A percentile compares a stretch with the other conserved stretches of the same genome.
phyloP scores from a whole-genome alignment of 1,140 invertebrate species.

The Leucophenga varia region DNA sequence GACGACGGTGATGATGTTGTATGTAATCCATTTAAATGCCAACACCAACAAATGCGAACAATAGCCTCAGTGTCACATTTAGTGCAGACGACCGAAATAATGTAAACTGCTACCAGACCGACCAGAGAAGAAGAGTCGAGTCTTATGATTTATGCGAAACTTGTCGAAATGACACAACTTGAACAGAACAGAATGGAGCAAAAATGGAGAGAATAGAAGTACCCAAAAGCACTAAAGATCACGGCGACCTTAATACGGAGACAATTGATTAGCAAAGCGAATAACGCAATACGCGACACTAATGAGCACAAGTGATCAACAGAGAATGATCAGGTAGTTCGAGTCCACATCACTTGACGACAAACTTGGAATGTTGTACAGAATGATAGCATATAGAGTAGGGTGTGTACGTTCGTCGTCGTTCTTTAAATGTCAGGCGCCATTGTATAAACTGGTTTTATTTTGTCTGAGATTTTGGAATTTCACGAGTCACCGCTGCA shows the following conservation, averaged over 20 bases:
- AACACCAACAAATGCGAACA: conserved; percentile 44
- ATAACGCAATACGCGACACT: conserved; percentile 30
- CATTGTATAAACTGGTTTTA: conserved; percentile 12
- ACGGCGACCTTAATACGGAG: conserved; percentile 45
- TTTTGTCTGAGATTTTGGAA: too few relatives aligned
- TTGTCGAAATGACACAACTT: conserved; percentile 16
- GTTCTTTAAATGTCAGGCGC: too few relatives aligned
- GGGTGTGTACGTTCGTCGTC: too few relatives aligned
- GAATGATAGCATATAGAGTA: too few relatives aligned
- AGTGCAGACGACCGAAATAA: conserved; percentile 29
- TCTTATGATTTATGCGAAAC: conserved; percentile 42
- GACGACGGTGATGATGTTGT: too few relatives aligned
- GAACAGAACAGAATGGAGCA: background rate
- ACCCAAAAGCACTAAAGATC: too few relatives aligned
- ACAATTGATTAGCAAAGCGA: conserved; percentile 46
- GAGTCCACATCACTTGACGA: too few relatives aligned
- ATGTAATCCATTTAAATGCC: conserved; percentile 54
- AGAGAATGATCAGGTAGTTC: too few relatives aligned
- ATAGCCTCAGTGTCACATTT: conserved; percentile 53
- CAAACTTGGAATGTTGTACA: too few relatives aligned
- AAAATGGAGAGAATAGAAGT: background rate
- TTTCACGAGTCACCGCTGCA: too few relatives aligned
- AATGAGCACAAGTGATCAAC: conserved; percentile 33
- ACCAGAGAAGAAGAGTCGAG: too few relatives aligned
- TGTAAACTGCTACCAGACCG: conserved; percentile 32